Base-by-base conservation (phyloP, 2,113 vertebrate genomes). In the Phalacrocorax brasilianus region DNA sequence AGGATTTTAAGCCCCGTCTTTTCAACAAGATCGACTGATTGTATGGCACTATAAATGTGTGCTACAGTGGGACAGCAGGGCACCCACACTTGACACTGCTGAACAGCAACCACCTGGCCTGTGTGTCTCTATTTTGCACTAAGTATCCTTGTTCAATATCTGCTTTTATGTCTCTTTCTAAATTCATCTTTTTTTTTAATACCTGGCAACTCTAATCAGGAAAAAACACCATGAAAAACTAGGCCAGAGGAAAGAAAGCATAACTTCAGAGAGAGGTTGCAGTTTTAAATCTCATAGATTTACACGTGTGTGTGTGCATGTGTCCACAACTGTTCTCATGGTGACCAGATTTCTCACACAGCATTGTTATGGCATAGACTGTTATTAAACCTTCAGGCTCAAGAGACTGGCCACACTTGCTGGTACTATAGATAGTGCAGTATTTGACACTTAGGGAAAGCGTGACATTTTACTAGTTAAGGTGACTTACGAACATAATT, bases 231-330 rank as follows among this genome's bases (percentile, higher is more conserved):
- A 40, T 13, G 15, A 76, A 79, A 85, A 82, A 20, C 3, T 35
- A 23, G 9, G 12, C 40, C 28, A 70, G 50, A 75, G 32, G 24
- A 79, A 44, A 66, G 45, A 38, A 73, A 76, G 28, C 11, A 7
- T 1, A 2, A 42, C 9, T 67, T 73, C 12, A 66, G 35, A n/a
- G 22, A 70, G 11, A 75, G 33, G 68, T 0, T 26, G 40, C 23
- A 28, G 24, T 32, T 93, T 85, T 65, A 56, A 65, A 72, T 26
- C 13, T 55, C 42, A 68, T 13, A 47, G 26, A 58, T 77, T 84
- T 26, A 40, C 0, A 0, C 17, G 5, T 23, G 22, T 59, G 15
- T 44, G 12, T 16, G 12, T 67, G 17, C 24, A 14, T 71, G 47
- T n/a, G 14, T 21, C n/a, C 55, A 19, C 11, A 38, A 24, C 16